Evolutionary conservation across 2,888 invertebrate species (phyloP).

Genomic region (Leuctra nigra): DNA sequence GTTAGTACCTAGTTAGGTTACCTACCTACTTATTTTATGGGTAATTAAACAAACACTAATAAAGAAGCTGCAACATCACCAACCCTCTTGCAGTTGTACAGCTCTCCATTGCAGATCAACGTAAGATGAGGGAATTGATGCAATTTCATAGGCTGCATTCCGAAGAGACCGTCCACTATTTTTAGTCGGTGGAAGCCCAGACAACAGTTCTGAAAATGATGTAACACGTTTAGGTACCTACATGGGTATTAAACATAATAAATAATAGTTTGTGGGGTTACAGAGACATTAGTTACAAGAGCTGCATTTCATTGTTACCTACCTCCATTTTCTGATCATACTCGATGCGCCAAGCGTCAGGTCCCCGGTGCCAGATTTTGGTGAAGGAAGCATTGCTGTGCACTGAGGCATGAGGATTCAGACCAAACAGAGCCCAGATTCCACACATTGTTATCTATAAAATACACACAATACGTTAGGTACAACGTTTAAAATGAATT

Average conservation of each 20-base stretch:
- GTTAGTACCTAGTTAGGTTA: no score
- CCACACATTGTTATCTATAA: slow-evolving; percentile 56
- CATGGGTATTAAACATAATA: no score
- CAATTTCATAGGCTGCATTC: slow-evolving; percentile 71
- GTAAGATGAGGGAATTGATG: slow-evolving; percentile 57
- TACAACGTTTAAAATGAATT: no score
- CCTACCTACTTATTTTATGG: no score
- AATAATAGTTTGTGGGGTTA: no score
- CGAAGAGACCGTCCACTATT: slow-evolving; percentile 62
- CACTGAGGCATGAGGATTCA: slow-evolving; percentile 42
- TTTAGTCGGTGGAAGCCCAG: slow-evolving; percentile 64
- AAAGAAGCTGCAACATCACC: no score
- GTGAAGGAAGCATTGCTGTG: slow-evolving; percentile 53
- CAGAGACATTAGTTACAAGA: no score
- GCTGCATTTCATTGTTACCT: no score
- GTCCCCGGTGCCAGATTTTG: slow-evolving; percentile 62
- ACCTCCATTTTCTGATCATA: slow-evolving; percentile 57
- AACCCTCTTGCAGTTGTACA: slow-evolving; percentile 67
- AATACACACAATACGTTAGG: neutral
- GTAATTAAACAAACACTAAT: no score
- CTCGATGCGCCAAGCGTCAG: slow-evolving; percentile 69
- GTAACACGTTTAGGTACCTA: no score
- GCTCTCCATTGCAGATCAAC: slow-evolving; percentile 76
- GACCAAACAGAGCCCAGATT: slow-evolving; percentile 69
- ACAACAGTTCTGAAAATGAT: slow-evolving; percentile 50